Evolutionary conservation across 1,140 invertebrate genomes (phyloP), one percentile per base, ranked within the genome.

Genomic region (Eurosta solidaginis): DNA sequence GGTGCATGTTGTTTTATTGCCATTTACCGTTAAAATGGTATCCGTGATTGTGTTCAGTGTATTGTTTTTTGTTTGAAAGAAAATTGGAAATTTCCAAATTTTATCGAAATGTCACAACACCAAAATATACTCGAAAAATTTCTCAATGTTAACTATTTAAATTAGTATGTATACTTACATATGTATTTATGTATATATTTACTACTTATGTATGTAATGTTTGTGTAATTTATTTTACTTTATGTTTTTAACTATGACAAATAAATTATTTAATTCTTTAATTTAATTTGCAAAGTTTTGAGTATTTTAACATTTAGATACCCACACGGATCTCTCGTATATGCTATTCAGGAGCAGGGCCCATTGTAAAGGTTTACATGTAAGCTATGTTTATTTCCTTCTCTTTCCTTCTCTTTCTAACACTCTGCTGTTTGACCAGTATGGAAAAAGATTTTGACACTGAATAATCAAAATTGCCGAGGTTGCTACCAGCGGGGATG

Each of bases 211-310:
- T 68, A 7, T 42, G 33, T 68, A 17, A 68, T 20, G 20, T n/a
- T 40, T 7, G 17, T 40, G 25, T 20, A 17, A 68, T 68, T 29
- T 10, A 68, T 22, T 5, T 63, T 59, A 36, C 6, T 2, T 12
- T 59, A 17, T 59, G 25, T 59, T 68, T 40, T 68, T 68, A 40
- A 40, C 40, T 47, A n/a, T n/a, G 82, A 84, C 82, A 84, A 79
- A 84, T 75, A 81, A 79, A 77, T 63, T 50, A 59, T 79, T 36
- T 63, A 54, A 79, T 76, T 78, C 79, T 78, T n/a, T n/a, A n/a
- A n/a, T n/a, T n/a, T n/a, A n/a, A n/a, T n/a, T n/a, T n/a, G n/a
- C n/a, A n/a, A n/a, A n/a, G n/a, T n/a, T n/a, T n/a, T n/a, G n/a
- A n/a, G n/a, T n/a, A n/a, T n/a, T n/a, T n/a, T n/a, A n/a, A n/a